Evolutionary conservation across 2,797 vertebrate genomes (phyloP).

Genomic region (Spizella passerina): DNA sequence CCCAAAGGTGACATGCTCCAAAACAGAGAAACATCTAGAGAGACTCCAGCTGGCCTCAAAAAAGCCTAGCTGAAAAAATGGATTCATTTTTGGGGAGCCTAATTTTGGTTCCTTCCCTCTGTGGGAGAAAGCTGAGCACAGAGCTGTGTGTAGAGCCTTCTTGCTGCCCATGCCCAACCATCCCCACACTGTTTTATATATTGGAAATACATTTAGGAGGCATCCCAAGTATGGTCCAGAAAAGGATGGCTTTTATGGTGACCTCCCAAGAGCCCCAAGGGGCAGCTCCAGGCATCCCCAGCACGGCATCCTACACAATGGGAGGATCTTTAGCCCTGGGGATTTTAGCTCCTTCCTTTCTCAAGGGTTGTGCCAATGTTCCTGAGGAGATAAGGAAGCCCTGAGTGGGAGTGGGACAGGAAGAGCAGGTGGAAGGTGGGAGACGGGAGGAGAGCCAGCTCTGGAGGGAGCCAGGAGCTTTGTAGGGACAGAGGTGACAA

Average conservation of each 20-base stretch:
- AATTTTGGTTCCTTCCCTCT: not conserved
- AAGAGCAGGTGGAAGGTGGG: accelerated
- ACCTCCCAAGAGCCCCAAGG: not conserved
- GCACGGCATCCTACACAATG: not conserved
- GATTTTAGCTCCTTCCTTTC: not conserved
- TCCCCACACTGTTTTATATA: not conserved
- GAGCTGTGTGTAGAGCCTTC: not conserved
- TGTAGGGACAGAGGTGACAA: not conserved
- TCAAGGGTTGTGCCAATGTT: not conserved
- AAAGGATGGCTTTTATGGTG: not conserved
- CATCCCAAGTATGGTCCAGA: not conserved
- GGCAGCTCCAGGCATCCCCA: not conserved
- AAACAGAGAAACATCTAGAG: not conserved
- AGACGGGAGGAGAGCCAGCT: not conserved
- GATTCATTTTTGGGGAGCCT: not conserved
- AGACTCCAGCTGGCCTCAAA: not conserved
- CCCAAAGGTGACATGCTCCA: not conserved
- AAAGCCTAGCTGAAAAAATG: not conserved
- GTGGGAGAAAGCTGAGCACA: not conserved
- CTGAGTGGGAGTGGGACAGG: not conserved
- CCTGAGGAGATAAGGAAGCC: not conserved
- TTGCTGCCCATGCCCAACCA: not conserved
- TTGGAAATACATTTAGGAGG: not conserved
- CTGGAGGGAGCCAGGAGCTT: not conserved
- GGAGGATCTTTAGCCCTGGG: not conserved